Evolutionary conservation across 2,797 vertebrate species (phyloP), one percentile per base, ranked within the genome.

Genomic region (Lepus oiostolus): DNA sequence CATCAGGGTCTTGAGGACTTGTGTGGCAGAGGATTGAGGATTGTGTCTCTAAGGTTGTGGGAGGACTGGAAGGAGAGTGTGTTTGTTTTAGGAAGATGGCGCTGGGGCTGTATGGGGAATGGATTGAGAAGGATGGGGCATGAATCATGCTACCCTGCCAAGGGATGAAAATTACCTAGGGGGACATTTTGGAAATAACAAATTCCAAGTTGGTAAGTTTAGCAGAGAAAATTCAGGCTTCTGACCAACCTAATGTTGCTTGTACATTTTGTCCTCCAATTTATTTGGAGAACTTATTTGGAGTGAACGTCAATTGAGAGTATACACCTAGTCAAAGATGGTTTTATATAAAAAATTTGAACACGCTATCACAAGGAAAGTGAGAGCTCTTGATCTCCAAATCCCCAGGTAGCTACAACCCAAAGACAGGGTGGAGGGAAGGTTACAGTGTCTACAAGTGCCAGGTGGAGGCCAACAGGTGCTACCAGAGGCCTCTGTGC

Each of bases 201-300:
- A 14, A 58, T 58, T 58, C 63, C 32, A 14, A 68, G 85, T 77
- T 89, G 42, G 81, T 30, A 76, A 10, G 28, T 21, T n/a, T 71
- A 1, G 21, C 35, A 63, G 87, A 71, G 52, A 88, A 88, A 71
- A 63, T 67, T 50, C 38, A 75, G 8, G 32, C 38, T 16, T 58
- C 28, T 22, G 65, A 86, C 1, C 47, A 71, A 5, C 7, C 13
- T 68, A 13, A 4, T 28, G 17, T 84, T 52, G 17, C 16, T 52
- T 82, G 42, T 2, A 5, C 16, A 1, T 32, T 88, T 82, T 83
- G 21, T 42, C 26, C 62, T 89, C 30, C 22, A 76, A 82, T 50
- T 82, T 47, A 93, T 70, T 79, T 88, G 32, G 24, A 72, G 12
- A 80, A 82, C 50, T 82, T 47, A 93, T 70, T 79, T 89, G 32